phyloP scores from a whole-genome alignment of 2,888 invertebrate species.

The Sycophila texana region DNA sequence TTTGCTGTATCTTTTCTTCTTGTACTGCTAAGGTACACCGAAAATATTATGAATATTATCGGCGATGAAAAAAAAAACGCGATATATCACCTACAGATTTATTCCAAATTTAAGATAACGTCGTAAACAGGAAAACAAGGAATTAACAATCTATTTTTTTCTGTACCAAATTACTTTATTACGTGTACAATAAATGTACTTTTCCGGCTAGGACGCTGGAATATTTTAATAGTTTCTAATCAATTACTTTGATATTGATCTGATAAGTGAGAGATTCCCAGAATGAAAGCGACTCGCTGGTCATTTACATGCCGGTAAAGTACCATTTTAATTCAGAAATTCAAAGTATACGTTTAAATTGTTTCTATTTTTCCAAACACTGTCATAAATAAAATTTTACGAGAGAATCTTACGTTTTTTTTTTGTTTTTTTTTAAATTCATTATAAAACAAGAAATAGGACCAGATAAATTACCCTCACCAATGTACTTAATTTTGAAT shows the following conservation, averaged over 20 bases:
- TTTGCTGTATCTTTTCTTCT: background rate
- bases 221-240: background rate
- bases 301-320: conserved; percentile 13
- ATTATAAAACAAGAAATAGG: conserved; percentile 30
- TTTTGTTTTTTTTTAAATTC: conserved; percentile 7
- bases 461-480: background rate
- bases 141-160: background rate
- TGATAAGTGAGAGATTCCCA: conserved; percentile 14
- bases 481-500: no score
- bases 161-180: background rate
- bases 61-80: background rate
- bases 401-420: conserved; percentile 31
- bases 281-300: conserved; percentile 17
- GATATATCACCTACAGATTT: no score
- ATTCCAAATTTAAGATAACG: background rate
- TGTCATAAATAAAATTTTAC: conserved; percentile 45
- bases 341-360: conserved; percentile 37
- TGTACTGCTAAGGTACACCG: conserved; percentile 7
- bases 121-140: background rate
- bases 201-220: background rate
- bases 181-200: background rate
- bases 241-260: background rate
- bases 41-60: conserved; percentile 39
- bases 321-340: conserved; percentile 30
- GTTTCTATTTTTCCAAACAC: conserved; percentile 23